Evolutionary conservation across 2,113 vertebrate species (phyloP).

Genomic region (zebrafish (Danio rerio)): DNA sequence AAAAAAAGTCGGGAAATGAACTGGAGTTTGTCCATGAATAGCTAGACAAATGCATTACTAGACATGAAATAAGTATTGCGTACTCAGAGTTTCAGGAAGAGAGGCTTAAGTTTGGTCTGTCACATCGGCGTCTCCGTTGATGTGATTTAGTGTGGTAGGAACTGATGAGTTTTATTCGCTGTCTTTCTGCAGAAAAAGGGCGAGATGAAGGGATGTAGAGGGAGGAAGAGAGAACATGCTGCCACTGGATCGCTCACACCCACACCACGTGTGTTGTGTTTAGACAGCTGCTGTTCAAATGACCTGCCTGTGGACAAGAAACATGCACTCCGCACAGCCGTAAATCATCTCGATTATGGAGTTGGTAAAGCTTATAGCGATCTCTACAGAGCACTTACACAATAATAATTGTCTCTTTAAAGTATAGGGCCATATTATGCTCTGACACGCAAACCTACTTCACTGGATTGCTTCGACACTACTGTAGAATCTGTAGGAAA

Average conservation of each 20-base stretch:
- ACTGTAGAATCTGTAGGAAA: neutral
- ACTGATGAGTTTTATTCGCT: constrained; percentile 21
- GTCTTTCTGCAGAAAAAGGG: neutral
- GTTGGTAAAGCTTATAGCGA: constrained; percentile 36
- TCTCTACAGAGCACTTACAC: constrained; percentile 28
- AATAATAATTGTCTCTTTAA: constrained; percentile 36
- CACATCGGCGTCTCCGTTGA: constrained; percentile 2
- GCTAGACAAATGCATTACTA: constrained; percentile 18
- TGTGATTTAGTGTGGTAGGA: constrained; percentile 14
- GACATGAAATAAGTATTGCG: neutral
- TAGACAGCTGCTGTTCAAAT: constrained; percentile 58
- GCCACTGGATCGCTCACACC: constrained; percentile 38
- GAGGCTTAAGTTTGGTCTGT: neutral
- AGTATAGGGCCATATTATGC: constrained; percentile 8
- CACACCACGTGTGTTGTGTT: constrained; percentile 39
- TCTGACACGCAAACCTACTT: neutral
- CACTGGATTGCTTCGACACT: neutral
- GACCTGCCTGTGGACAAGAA: constrained; percentile 36
- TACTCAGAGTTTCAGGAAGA: neutral
- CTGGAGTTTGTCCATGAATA: constrained; percentile 30
- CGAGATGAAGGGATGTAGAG: neutral
- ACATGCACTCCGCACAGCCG: constrained; percentile 9
- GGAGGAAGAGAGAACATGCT: constrained; percentile 19
- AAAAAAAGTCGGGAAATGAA: constrained; percentile 32
- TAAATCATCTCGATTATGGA: constrained; percentile 53